A percentile compares a stretch with the other conserved stretches of the same genome.
Evolutionary conservation across 1,140 invertebrate species (phyloP).

Genomic region (Tenebrio molitor): DNA sequence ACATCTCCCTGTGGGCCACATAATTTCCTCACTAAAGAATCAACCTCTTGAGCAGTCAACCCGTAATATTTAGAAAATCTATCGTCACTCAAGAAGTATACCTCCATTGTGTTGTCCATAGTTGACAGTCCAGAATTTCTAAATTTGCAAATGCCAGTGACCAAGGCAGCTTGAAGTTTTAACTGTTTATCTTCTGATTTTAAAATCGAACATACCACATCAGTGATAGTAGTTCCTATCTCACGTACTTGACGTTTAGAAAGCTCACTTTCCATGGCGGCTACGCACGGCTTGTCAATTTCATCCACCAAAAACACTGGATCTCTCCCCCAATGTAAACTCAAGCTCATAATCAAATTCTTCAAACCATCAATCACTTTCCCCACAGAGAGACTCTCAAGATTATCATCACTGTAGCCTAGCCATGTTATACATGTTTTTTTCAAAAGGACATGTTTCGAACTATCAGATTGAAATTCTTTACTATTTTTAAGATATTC

Average conservation of each 20-base stretch:
- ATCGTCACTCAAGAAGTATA: slow-evolving; percentile 7
- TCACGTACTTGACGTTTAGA: neutral
- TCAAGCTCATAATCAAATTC: slow-evolving; percentile 5
- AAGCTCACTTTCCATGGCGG: neutral
- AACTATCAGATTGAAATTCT: slow-evolving; percentile 12
- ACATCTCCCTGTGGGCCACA: slow-evolving; percentile 11
- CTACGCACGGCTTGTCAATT: neutral
- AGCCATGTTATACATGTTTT: neutral
- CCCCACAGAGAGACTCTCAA: neutral
- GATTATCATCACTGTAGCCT: neutral
- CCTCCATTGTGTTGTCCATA: neutral
- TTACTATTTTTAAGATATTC: slow-evolving; percentile 22
- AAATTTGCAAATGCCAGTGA: slow-evolving; percentile 3
- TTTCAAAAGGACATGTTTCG: neutral
- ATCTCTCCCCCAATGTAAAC: neutral
- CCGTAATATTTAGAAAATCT: slow-evolving; percentile 15
- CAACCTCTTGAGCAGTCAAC: slow-evolving; percentile 17
- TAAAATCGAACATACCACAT: neutral
- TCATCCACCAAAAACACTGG: too few relatives aligned
- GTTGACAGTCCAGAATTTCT: neutral
- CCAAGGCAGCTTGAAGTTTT: too few relatives aligned
- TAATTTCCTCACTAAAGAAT: slow-evolving; percentile 4
- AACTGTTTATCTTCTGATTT: neutral
- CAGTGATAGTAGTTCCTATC: slow-evolving; percentile 3
- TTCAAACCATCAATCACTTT: neutral